phyloP scores from a whole-genome alignment of 1,140 invertebrate species.

The Aphis gossypii region DNA sequence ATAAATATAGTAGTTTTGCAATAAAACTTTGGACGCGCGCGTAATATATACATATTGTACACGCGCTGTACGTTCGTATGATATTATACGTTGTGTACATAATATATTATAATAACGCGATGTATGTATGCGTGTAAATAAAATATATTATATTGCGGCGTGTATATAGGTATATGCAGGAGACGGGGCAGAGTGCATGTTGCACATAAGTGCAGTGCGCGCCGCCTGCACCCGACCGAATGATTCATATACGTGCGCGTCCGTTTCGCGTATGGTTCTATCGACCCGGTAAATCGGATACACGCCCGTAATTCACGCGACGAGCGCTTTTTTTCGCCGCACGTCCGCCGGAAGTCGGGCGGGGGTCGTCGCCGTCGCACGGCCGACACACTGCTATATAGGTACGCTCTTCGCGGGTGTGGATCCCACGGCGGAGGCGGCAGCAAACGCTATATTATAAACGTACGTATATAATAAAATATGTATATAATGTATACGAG shows the following conservation, averaged over 20 bases:
- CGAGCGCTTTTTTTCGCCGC: background rate
- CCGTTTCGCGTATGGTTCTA: background rate
- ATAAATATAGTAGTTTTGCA: background rate
- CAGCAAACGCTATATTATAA: background rate
- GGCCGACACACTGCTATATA: background rate
- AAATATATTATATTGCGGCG: background rate
- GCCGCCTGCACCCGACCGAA: background rate
- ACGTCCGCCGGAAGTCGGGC: conserved; percentile 1
- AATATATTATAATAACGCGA: background rate
- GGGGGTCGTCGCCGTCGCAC: background rate
- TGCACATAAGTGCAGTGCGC: background rate
- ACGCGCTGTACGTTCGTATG: too few relatives aligned
- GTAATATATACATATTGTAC: background rate
- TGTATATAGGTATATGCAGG: background rate
- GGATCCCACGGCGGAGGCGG: background rate
- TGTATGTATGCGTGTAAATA: background rate
- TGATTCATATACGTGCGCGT: background rate
- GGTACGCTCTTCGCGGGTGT: background rate
- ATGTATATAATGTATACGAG: too few relatives aligned
- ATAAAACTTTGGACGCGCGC: background rate
- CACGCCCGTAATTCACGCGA: conserved; percentile 28
- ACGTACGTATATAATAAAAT: too few relatives aligned
- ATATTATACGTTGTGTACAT: too few relatives aligned
- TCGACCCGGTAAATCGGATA: background rate
- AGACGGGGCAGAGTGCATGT: too few relatives aligned